A percentile compares a stretch with the other conserved stretches of the same genome.
Conservation (phyloP, 2,797 vertebrate species). For the Sebastes minor region DNA sequence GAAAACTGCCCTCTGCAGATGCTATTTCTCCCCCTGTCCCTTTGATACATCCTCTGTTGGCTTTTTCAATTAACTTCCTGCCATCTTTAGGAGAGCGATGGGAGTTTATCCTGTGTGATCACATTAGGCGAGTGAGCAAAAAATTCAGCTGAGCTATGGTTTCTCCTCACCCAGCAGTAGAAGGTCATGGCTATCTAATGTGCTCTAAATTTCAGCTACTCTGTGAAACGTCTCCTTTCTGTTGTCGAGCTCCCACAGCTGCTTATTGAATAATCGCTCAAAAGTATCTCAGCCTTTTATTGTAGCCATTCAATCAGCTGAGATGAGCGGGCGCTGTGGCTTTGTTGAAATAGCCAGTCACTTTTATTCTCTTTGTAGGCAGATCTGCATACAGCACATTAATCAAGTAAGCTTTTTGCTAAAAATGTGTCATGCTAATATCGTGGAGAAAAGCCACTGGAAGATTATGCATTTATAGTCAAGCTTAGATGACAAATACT, state of each 20-base stretch:
- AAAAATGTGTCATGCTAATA: conserved; percentile 22
- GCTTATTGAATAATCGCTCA: conserved; percentile 73
- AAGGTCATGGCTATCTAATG: conserved; percentile 63
- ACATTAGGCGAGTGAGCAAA: conserved; percentile 55
- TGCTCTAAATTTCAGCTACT: conserved; percentile 52
- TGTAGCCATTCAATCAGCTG: conserved; percentile 58
- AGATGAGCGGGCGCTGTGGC: conserved; percentile 32
- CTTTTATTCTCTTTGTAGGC: conserved; percentile 35
- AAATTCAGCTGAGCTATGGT: conserved; percentile 42
- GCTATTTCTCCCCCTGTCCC: conserved; percentile 13
- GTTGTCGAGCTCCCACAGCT: conserved; percentile 48
- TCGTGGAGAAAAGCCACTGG: conserved; percentile 20
- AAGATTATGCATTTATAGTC: conserved; percentile 27
- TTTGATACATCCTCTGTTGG: conserved; percentile 57
- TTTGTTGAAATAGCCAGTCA: conserved; percentile 33
- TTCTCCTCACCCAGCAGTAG: conserved; percentile 30
- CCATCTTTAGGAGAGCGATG: conserved; percentile 66
- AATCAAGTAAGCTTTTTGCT: conserved; percentile 36
- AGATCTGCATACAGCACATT: conserved; percentile 8
- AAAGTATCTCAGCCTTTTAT: conserved; percentile 67
- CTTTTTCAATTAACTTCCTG: conserved; percentile 74
- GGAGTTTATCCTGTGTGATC: conserved; percentile 57
- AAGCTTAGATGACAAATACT: conserved; percentile 9
- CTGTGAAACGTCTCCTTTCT: conserved; percentile 52
- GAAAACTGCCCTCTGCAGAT: conserved; percentile 21